These are phyloP conservation scores for Poecilia picta DNA, from an alignment of 2,797 vertebrate genomes.

Conservation along the genomic window DNA sequence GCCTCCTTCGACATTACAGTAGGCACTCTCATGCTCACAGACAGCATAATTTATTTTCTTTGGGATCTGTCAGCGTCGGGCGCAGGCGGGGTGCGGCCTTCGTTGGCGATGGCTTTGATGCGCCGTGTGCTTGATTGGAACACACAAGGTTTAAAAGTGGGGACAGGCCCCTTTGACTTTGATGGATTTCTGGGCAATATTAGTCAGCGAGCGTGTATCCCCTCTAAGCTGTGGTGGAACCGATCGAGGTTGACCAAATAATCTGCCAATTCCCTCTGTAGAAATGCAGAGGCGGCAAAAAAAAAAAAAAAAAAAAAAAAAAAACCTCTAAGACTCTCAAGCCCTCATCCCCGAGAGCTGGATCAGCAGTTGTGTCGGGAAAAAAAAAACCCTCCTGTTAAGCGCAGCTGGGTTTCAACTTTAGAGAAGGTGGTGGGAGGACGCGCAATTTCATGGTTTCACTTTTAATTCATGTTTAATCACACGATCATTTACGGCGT, in stretches of 20 bases:
- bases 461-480: constrained; percentile 74
- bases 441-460: constrained; percentile 66
- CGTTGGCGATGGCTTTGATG: constrained; percentile 63
- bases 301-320: constrained; percentile 55
- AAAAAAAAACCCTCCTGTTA: constrained; percentile 59
- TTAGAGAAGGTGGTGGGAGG: constrained; percentile 62
- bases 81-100: constrained; percentile 41
- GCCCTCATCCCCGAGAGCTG: constrained; percentile 78
- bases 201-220: constrained; percentile 75
- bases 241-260: constrained; percentile 85
- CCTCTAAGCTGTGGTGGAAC: constrained; percentile 82
- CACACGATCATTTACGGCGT: constrained; percentile 59
- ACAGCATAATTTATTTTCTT: constrained; percentile 64
- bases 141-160: constrained; percentile 60
- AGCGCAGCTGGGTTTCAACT: constrained; percentile 73
- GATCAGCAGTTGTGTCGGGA: constrained; percentile 82
- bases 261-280: constrained; percentile 83
- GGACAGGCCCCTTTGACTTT: constrained; percentile 77
- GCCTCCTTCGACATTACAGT: constrained; percentile 58
- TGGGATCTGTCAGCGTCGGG: constrained; percentile 48
- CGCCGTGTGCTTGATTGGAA: constrained; percentile 65
- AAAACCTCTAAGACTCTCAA: constrained; percentile 75
- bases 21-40: constrained; percentile 57
- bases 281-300: constrained; percentile 81
- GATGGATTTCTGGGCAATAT: constrained; percentile 79